These are phyloP conservation scores for Aphidoletes aphidimyza DNA, from an alignment of 2,888 invertebrate species.

Conservation along the genomic window DNA sequence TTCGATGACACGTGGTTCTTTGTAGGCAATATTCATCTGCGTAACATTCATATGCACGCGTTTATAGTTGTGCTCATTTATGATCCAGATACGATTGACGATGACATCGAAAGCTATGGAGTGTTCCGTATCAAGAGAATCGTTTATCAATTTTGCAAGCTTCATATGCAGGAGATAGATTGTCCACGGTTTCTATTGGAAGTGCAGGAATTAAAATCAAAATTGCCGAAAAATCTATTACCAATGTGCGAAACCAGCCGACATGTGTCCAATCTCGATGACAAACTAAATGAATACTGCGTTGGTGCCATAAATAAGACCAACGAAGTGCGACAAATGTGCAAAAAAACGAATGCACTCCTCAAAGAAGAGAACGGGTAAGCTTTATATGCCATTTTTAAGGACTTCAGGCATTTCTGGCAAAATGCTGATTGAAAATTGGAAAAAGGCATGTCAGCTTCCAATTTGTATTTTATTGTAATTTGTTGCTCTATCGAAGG, in stretches of 20 bases:
- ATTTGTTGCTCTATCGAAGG: too few species aligned
- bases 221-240: not conserved
- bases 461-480: too few species aligned
- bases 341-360: not conserved
- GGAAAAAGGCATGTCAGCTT: too few species aligned
- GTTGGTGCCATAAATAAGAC: not conserved
- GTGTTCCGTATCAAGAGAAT: not conserved
- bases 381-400: too few species aligned
- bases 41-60: not conserved
- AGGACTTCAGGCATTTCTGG: too few species aligned
- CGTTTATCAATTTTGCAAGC: not conserved
- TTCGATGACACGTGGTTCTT: slow-evolving; percentile 36
- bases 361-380: slow-evolving; percentile 34
- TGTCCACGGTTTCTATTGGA: not conserved
- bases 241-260: not conserved
- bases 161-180: not conserved
- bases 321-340: not conserved
- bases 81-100: not conserved
- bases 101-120: not conserved
- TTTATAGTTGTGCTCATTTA: not conserved
- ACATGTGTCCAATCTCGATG: not conserved
- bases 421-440: too few species aligned
- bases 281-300: not conserved
- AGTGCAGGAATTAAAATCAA: not conserved
- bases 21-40: slow-evolving; percentile 24